phyloP scores from a whole-genome alignment of 2,888 invertebrate species.

The Chelonus formosanus region DNA sequence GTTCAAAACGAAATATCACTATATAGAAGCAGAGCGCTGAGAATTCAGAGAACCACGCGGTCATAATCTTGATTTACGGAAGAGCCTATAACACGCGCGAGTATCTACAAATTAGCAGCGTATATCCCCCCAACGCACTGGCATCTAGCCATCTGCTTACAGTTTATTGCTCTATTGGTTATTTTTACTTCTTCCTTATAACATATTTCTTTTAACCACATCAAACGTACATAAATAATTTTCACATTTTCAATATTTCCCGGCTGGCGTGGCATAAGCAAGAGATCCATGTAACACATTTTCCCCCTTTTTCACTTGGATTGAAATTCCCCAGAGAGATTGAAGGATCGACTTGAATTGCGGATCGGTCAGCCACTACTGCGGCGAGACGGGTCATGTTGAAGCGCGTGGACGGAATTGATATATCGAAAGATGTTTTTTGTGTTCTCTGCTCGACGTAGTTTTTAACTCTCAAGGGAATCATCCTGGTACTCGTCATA shows the following conservation, averaged over 20 bases:
- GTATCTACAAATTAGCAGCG: constrained; percentile 18
- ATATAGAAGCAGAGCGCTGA: neutral
- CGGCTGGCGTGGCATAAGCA: neutral
- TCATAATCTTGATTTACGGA: constrained; percentile 28
- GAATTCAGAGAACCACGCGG: constrained; percentile 12
- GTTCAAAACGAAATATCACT: constrained; percentile 13
- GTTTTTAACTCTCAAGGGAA: no score
- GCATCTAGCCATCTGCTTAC: constrained; percentile 39
- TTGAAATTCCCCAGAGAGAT: constrained; percentile 34
- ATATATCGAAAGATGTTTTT: constrained; percentile 47
- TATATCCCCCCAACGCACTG: constrained; percentile 17
- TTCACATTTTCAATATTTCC: no score
- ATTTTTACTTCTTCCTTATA: constrained; percentile 35
- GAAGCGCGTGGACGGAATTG: constrained; percentile 45
- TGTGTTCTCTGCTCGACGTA: neutral
- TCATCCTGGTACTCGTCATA: neutral
- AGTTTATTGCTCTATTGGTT: constrained; percentile 41
- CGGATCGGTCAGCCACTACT: constrained; percentile 16
- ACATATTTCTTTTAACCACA: neutral
- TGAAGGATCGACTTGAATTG: constrained; percentile 29
- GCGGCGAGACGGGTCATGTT: neutral
- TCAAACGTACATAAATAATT: constrained; percentile 1
- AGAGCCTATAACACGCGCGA: constrained; percentile 18
- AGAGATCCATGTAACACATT: constrained; percentile 22
- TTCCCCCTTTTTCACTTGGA: constrained; percentile 32